Base-by-base conservation (phyloP, 1,140 invertebrate species). In the Drosophila baimaii region DNA sequence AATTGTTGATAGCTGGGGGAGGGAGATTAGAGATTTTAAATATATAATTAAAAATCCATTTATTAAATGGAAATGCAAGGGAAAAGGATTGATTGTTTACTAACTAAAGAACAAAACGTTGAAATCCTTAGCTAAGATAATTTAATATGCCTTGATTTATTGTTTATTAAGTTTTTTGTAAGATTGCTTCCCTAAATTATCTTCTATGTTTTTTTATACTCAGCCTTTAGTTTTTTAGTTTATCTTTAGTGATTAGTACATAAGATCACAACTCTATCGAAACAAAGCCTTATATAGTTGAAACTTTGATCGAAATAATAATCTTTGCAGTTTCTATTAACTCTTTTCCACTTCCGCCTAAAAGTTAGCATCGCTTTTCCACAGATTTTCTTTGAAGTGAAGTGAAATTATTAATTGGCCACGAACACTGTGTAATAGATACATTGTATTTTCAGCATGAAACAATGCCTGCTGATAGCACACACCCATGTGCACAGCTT, bases 331-430 rank as follows among this genome's bases (percentile, higher is more conserved):
- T 17, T 51, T 0, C 17, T 1, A 15, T 46, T 25, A 37, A 62
- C 15, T 37, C 33, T 44, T 70, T 69, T 37, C 5, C 2, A 39
- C n/a, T 25, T 33, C 0, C 68, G 65, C 65, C 37, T 47, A 54
- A 75, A 75, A 76, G 58, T 37, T 10, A 43, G 49, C 54, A 21
- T 9, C 4, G 0, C 10, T 10, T 19, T 35, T 2, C 0, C 4
- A 8, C 4, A 8, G 29, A 31, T 31, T 31, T 64, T 71, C 31
- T 37, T 31, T 61, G 12, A 19, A 64, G 54, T n/a, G n/a, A n/a
- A 58, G 73, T 61, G 49, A 68, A 69, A 55, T 69, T 61, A 44
- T 27, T 68, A 56, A 77, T 69, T 77, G 62, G 15, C 57, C 35
- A 27, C 21, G 46, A 27, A 23, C 44, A 57, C 46, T 64, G 41